These are phyloP conservation scores for Tetragnatha montana DNA, from an alignment of 2,888 invertebrate genomes.

Conservation along the genomic window DNA sequence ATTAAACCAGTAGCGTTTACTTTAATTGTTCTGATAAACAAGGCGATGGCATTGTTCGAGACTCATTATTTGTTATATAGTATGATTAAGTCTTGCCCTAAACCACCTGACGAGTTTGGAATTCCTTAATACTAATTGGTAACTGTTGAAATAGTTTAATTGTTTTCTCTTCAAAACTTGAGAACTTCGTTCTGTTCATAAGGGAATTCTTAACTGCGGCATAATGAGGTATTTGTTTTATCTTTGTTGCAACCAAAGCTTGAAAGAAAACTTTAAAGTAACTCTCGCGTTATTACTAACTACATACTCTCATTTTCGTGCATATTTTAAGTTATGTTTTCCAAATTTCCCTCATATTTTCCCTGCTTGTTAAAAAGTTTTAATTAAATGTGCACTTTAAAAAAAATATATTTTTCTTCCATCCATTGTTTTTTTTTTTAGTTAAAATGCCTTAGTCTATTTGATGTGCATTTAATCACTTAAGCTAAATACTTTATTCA, in stretches of 20 bases:
- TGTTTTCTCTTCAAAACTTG: neutral
- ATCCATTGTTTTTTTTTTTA: neutral
- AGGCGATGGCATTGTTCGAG: neutral
- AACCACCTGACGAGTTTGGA: too few relatives aligned
- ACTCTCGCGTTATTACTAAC: too few relatives aligned
- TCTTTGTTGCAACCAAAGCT: too few relatives aligned
- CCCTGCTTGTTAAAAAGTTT: neutral
- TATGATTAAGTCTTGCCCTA: neutral
- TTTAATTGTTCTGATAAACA: neutral
- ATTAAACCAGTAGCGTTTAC: neutral
- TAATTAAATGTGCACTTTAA: neutral
- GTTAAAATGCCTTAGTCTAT: constrained; percentile 7
- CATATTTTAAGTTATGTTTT: too few relatives aligned
- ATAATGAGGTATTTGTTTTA: neutral
- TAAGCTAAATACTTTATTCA: constrained; percentile 2
- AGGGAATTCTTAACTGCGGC: neutral
- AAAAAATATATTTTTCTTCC: neutral
- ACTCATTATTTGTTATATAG: neutral
- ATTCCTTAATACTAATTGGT: too few relatives aligned
- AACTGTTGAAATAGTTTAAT: neutral
- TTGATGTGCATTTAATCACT: constrained; percentile 16
- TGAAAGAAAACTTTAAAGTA: too few relatives aligned
- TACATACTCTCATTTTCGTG: too few relatives aligned
- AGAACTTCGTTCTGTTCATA: neutral
- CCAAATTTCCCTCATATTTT: neutral